Base-by-base conservation (phyloP, 2,797 vertebrate genomes). In the Enteromius paludinosus region DNA sequence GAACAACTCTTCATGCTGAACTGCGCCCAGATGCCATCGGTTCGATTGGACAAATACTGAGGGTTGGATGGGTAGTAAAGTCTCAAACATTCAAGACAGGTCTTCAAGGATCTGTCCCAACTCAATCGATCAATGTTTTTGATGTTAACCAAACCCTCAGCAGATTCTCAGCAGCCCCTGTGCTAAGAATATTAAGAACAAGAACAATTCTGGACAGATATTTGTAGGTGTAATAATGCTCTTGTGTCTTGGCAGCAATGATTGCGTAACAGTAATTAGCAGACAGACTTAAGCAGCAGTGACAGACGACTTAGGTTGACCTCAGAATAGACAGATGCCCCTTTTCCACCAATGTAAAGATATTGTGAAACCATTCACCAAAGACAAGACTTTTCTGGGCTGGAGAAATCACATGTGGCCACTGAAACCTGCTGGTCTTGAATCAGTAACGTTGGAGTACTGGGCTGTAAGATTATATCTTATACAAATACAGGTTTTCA, bases 1-100 rank as follows among this genome's bases (percentile, higher is more conserved):
- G 35, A 68, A 65, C 81, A 76, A 76, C 81, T 77, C 49, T 68
- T 82, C 45, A 66, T 54, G 47, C 56, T 65, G 59, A 81, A 66
- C 70, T 81, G 70, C n/a, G 12, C 52, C 59, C 52, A 76, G 69
- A 83, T 83, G 64, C 38, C 49, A 69, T 69, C 35, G 7, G 49
- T 68, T 82, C 64, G 73, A 68, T 76, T 69, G 64, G 73, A 76
- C 72, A 82, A 82, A 76, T 82, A 82, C 49, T 4, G 35, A 54
- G 8, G 59, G 20, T 74, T 54, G 30, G 45, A 49, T 23, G 43
- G 71, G 70, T 64, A 65, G 69, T 54, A 52, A 61, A 74, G 70
- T 74, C 61, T 81, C 68, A n/a, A 5, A 65, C 70, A 74, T 65
- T 54, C 45, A 20, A 2, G 54, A 47, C 28, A 35, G 54, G 59